Evolutionary conservation across 2,797 vertebrate species (phyloP), one percentile per base, ranked within the genome.

Genomic region (Poeciliopsis paucimaculata): DNA sequence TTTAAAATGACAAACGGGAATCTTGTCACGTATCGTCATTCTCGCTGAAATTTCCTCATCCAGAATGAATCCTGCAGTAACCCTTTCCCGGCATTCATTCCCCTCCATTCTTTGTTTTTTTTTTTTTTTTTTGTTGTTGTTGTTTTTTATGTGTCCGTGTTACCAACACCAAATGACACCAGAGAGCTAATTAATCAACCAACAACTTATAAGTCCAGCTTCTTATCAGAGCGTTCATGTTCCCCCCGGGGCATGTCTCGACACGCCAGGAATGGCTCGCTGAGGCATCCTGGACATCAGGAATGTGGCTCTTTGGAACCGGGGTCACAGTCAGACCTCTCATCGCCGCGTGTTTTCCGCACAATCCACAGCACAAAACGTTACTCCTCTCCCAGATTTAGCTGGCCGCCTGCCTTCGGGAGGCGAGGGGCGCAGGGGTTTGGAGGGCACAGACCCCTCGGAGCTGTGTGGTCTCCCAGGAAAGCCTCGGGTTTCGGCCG

Each of bases 161-260:
- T 79, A 86, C 31, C 2, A 86, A 91, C 84, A 87, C 89, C 80
- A 3, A 47, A 82, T 83, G 86, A 92, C 93, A 93, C 85, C 34
- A 5, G 90, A 95, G 85, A 91, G 47, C 85, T 82, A 91, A 95
- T 95, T 94, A 94, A 95, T 95, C 94, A 95, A 71, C 55, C 49
- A 93, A 94, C 90, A 92, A 90, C 91, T 85, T 91, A 84, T 89
- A 84, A 77, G 83, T 87, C 85, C 75, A 53, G 77, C 82, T 90
- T 92, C 93, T 87, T 90, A 92, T 92, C 88, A 70, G 86, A 73
- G 82, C 80, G 74, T 88, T 93, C 83, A 80, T 77, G 78, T 94
- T 93, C 91, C 92, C 92, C 88, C 0, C 0, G 82, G 91, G 90
- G 89, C 94, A 91, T 90, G 94, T 94, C 90, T 77, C 88, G 76